Conservation (phyloP, 1,140 invertebrate genomes). For the Aporrectodea caliginosa region DNA sequence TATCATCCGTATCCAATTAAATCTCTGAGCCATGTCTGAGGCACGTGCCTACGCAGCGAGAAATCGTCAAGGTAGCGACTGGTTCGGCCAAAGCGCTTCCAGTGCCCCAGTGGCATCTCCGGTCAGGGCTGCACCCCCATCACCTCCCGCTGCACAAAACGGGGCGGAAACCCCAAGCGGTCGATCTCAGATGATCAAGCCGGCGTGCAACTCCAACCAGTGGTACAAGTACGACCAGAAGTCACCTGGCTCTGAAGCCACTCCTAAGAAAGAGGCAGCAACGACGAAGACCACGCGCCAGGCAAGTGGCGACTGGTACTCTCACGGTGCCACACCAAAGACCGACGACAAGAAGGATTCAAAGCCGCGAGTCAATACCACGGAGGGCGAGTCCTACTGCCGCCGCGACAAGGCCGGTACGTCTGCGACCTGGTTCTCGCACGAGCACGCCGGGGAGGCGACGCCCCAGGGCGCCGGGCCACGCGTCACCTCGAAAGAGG, state of each 20-base stretch:
- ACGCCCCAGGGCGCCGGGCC: not conserved
- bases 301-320: not conserved
- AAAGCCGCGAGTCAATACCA: not conserved
- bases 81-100: constrained; percentile 3
- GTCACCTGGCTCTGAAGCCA: not conserved
- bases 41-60: constrained; percentile 15
- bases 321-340: not conserved
- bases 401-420: constrained; percentile 8
- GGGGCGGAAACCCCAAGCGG: not conserved
- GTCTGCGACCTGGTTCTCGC: constrained; percentile 10
- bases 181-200: constrained; percentile 22
- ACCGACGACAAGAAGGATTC: constrained; percentile 1
- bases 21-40: too few species aligned
- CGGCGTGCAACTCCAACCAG: constrained; percentile 20
- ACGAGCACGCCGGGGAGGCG: not conserved
- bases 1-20: too few species aligned
- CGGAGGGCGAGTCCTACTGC: constrained; percentile 16
- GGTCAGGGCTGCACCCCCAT: not conserved
- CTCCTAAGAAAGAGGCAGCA: not conserved
- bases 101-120: not conserved
- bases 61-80: constrained; percentile 11
- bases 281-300: not conserved
- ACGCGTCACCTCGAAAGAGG: constrained; percentile 4
- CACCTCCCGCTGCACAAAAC: not conserved
- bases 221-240: constrained; percentile 9